phyloP scores from a whole-genome alignment of 2,797 vertebrate genomes.

The Anabacerthia variegaticeps region DNA sequence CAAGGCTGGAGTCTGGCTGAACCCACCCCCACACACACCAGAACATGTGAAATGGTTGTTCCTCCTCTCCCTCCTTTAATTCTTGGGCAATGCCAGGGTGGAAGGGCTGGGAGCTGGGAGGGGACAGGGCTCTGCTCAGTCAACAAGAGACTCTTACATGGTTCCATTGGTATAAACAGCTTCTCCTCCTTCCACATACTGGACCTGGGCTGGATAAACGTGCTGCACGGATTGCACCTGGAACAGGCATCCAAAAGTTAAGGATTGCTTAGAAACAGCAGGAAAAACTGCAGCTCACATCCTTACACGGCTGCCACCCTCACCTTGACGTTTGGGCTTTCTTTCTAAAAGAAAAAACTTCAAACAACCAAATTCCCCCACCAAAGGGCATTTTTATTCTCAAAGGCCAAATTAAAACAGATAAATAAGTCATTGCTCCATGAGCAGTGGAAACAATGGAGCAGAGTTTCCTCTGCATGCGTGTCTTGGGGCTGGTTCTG shows the following conservation, averaged over 20 bases:
- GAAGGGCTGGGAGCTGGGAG: neutral
- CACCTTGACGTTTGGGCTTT: neutral
- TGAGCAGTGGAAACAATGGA: slow-evolving; percentile 31
- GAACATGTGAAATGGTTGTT: neutral
- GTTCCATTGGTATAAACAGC: slow-evolving; percentile 93
- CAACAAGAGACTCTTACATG: slow-evolving; percentile 82
- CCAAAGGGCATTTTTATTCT: neutral
- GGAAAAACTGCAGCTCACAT: neutral
- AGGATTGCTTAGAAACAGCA: fast-evolving
- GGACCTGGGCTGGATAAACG: slow-evolving; percentile 92
- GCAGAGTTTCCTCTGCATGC: slow-evolving; percentile 25
- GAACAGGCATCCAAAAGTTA: slow-evolving; percentile 13
- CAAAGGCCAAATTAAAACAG: slow-evolving; percentile 27
- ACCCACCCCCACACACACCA: neutral
- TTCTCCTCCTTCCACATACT: slow-evolving; percentile 95
- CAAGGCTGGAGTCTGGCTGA: neutral
- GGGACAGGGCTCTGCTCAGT: neutral
- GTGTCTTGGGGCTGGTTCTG: neutral
- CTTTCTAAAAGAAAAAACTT: neutral
- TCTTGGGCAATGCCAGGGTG: neutral
- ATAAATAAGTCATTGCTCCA: slow-evolving; percentile 15
- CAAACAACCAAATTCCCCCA: neutral
- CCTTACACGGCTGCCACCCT: neutral
- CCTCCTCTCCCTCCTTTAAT: neutral
- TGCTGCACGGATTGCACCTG: slow-evolving; percentile 92